Base-by-base conservation (phyloP, 2,888 invertebrate genomes). In the Cataglyphis cursor region DNA sequence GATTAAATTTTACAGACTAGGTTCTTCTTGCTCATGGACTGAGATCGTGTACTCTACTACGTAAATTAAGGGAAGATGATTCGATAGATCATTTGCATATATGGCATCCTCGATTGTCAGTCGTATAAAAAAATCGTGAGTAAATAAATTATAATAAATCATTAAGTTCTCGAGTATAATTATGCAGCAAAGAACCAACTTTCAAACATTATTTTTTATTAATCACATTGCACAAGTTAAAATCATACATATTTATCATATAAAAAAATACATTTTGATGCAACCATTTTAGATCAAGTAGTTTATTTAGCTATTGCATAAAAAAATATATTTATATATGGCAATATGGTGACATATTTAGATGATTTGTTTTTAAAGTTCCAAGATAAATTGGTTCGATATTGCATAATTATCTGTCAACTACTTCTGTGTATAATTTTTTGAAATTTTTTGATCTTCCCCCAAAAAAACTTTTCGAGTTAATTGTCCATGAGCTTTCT, bases 401-500 rank as follows among this genome's bases (percentile, higher is more conserved):
- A 6, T 24, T 54, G 9, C 21, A 44, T 44, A 76, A 66, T 65
- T 59, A 41, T 35, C 15, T 44, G 15, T 3, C 12, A 15, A 38
- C 18, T 81, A 68, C 9, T 65, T 59, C 9, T 3, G 72, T 6
- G 1, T 44, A 10, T 12, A 57, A 31, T 35, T 44, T 66, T 21
- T 35, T 35, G 24, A 3, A 6, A 64, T 35, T 62, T 70, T 51
- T 70, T 51, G 2, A 9, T 35, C 54, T 74, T 10, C 24, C 24
- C 57, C 54, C 72, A 31, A 74, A 24, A 64, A 81, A 89, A 92
- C 92, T 85, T 86, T 93, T 93, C 93, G 85, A 92, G 93, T 91
- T 81, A 57, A 73, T 70, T 91, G 92, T 90, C 88, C 92, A 89
- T 89, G 91, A 86, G 86, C 75, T 84, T 75, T 74, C n/a, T 82